phyloP scores from a whole-genome alignment of 2,113 vertebrate species.

The Campylorhamphus procurvoides region DNA sequence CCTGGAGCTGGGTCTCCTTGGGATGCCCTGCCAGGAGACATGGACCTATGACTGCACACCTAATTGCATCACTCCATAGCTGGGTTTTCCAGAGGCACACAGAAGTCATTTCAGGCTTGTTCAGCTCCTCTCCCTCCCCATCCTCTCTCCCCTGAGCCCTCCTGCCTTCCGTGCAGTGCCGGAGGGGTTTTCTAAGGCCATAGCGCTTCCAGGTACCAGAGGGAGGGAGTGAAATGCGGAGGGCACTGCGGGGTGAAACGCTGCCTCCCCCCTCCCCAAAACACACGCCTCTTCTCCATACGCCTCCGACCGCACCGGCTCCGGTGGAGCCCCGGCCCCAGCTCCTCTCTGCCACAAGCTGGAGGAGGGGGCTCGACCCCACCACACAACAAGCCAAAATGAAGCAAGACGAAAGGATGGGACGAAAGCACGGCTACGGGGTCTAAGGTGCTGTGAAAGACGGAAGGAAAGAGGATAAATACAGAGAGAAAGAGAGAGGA shows the following conservation, averaged over 20 bases:
- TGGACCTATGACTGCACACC: not conserved
- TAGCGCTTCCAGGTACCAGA: slow-evolving; percentile 74
- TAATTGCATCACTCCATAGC: not conserved
- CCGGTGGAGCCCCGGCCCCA: rapidly evolving
- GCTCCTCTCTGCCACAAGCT: not conserved
- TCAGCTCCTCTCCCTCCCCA: slow-evolving; percentile 21
- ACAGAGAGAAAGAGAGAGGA: not conserved
- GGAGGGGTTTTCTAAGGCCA: slow-evolving; percentile 37
- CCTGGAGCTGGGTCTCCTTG: slow-evolving; percentile 42
- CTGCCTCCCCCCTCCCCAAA: slow-evolving; percentile 52
- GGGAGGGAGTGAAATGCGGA: slow-evolving; percentile 48
- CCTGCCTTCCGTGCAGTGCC: not conserved
- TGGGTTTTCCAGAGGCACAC: slow-evolving; percentile 16
- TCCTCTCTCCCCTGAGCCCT: slow-evolving; percentile 5
- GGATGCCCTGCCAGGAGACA: not conserved
- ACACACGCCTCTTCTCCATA: not conserved
- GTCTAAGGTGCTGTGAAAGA: slow-evolving; percentile 46
- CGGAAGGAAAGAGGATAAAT: slow-evolving; percentile 15
- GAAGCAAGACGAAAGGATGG: slow-evolving; percentile 74
- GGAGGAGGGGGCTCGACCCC: not conserved
- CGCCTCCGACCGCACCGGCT: slow-evolving; percentile 3
- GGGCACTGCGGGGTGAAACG: slow-evolving; percentile 49
- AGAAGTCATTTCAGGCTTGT: not conserved
- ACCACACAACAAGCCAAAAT: slow-evolving; percentile 48
- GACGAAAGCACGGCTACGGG: slow-evolving; percentile 66